phyloP scores from a whole-genome alignment of 2,888 invertebrate genomes.

The Chymomyza caudatula region DNA sequence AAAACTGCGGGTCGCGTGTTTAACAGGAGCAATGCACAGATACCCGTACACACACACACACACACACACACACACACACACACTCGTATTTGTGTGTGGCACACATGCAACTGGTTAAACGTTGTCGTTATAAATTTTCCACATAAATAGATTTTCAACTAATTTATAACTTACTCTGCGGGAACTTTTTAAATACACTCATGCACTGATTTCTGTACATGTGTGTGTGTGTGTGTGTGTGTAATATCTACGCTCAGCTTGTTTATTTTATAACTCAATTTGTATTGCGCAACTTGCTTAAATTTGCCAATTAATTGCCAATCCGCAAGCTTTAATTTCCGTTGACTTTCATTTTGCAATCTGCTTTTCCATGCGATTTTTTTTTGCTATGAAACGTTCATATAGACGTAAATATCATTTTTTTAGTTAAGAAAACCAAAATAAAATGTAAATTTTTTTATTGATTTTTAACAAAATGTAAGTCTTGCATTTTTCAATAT shows the following conservation, averaged over 20 bases:
- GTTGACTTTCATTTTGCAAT: too few species aligned
- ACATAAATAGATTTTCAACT: conserved; percentile 51
- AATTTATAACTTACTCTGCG: conserved; percentile 37
- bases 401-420: too few species aligned
- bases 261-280: not conserved
- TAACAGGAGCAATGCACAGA: conserved; percentile 6
- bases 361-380: too few species aligned
- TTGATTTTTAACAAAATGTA: too few species aligned
- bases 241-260: not conserved
- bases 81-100: not conserved
- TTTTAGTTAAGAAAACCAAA: too few species aligned
- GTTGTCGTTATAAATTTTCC: conserved; percentile 35
- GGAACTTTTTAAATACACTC: not conserved
- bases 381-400: too few species aligned
- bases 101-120: conserved; percentile 8
- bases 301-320: not conserved
- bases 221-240: not conserved
- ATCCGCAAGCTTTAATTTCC: not conserved
- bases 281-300: not conserved
- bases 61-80: not conserved
- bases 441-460: too few species aligned
- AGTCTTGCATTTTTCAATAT: too few species aligned
- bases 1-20: conserved; percentile 7
- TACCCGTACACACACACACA: not conserved
- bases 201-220: not conserved